Conservation (phyloP, 1,140 invertebrate species). For the Drosophila nigromelanica region DNA sequence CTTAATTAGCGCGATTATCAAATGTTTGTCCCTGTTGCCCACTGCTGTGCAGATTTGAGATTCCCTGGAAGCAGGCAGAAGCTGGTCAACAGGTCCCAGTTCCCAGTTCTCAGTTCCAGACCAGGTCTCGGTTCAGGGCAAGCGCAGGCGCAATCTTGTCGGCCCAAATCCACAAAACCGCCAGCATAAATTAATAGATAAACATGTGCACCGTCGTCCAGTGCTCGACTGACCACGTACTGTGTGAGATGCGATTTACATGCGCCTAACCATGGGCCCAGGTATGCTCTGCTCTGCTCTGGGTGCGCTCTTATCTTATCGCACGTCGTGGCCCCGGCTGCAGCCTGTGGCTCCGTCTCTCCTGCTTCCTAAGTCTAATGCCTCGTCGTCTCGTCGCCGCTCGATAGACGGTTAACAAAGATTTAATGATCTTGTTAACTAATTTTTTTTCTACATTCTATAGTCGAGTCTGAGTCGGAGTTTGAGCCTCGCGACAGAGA, state of each 20-base stretch:
- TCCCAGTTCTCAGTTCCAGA: slow-evolving; percentile 18
- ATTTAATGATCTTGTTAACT: slow-evolving; percentile 81
- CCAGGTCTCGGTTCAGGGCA: slow-evolving; percentile 41
- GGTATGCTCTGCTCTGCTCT: slow-evolving; percentile 10
- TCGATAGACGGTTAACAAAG: slow-evolving; percentile 68
- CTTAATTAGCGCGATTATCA: slow-evolving; percentile 73
- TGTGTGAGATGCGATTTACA: slow-evolving; percentile 44
- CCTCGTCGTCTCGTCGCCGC: slow-evolving; percentile 19
- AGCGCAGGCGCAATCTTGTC: slow-evolving; percentile 55
- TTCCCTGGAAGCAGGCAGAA: slow-evolving; percentile 39
- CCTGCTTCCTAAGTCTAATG: slow-evolving; percentile 41
- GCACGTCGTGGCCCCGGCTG: slow-evolving; percentile 27
- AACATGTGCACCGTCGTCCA: slow-evolving; percentile 63
- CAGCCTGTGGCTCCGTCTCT: slow-evolving; percentile 37
- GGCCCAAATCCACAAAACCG: slow-evolving; percentile 60
- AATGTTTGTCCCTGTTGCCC: slow-evolving; percentile 53
- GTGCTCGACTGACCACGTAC: slow-evolving; percentile 34
- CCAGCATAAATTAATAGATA: slow-evolving; percentile 81
- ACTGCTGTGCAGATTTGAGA: slow-evolving; percentile 54
- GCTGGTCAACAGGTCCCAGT: background rate
- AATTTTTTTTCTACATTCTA: slow-evolving; percentile 54
- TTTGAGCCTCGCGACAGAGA: slow-evolving; percentile 13
- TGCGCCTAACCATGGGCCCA: slow-evolving; percentile 20
- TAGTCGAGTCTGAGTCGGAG: background rate
- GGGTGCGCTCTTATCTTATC: slow-evolving; percentile 60